Base-by-base conservation (phyloP, 2,113 vertebrate genomes). In the Brachirus orientalis region DNA sequence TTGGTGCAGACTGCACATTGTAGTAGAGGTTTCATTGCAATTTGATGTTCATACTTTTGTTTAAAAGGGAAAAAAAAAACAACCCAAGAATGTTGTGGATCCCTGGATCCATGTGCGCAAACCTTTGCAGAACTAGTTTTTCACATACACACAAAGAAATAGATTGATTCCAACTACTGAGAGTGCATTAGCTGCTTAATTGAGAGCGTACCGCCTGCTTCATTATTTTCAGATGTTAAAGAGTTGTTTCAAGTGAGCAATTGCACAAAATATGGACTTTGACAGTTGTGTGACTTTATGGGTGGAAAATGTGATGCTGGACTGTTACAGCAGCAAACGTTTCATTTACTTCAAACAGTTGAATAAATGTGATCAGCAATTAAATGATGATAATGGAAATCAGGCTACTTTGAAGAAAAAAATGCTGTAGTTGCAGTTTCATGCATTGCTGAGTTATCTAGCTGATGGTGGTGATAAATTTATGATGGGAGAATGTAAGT, bases 251-350 rank as follows among this genome's bases (percentile, higher is more conserved):
- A 70, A 75, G 38, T 74, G 35, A 58, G 41, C n/a, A 51, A 41
- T 60, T 60, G 48, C 3, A 53, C 45, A 45, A 51, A 62, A 47
- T 50, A 20, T 14, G 41, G n/a, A 33, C 35, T 16, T 16, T 60
- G 65, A 69, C 62, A 53, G 28, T 57, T 13, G 17, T 36, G 17
- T 44, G 45, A 63, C 53, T 85, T 78, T 75, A 64, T 79, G 47
- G 45, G 48, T 63, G 72, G 78, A 80, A 90, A 86, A 77, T 80
- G 0, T 85, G 81, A 85, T 77, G 79, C 79, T 66, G 71, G 20
- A 18, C 33, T n/a, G 9, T 28, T 35, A n/a, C 48, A 12, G 48
- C 47, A 77, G 36, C 22, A 63, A 46, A 70, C 65, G 63, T 70
- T 74, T 69, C 80, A 77, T 51, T 81, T 63, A 73, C 63, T 65